A percentile compares a stretch with the other conserved stretches of the same genome.
Evolutionary conservation across 2,113 vertebrate species (phyloP).

Genomic region (Shinisaurus crocodilurus): DNA sequence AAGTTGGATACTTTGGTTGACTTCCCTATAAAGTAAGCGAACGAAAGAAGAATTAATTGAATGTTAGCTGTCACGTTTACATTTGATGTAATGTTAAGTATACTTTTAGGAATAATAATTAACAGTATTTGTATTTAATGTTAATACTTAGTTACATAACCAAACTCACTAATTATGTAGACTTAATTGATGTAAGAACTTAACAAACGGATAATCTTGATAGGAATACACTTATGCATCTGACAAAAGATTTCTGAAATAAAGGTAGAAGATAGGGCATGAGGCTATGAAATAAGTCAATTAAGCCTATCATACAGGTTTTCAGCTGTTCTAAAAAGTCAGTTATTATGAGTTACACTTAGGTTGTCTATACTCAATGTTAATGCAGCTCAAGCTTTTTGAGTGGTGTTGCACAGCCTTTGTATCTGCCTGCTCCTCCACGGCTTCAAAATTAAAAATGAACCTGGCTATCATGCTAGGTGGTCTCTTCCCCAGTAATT

Average conservation of each 20-base stretch:
- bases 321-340: background rate
- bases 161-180: background rate
- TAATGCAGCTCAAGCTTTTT: background rate
- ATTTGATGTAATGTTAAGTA: background rate
- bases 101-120: background rate
- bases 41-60: slow-evolving; percentile 2
- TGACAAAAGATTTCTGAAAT: background rate
- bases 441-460: background rate
- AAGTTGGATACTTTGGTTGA: slow-evolving; percentile 97
- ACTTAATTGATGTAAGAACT: background rate
- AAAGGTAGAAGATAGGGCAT: background rate
- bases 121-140: background rate
- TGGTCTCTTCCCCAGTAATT: background rate
- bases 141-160: background rate
- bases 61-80: slow-evolving; percentile 6
- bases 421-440: background rate
- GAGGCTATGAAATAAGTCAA: background rate
- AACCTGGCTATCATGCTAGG: background rate
- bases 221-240: background rate
- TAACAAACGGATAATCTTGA: background rate
- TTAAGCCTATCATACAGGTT: background rate
- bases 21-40: slow-evolving; percentile 88
- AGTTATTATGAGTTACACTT: background rate
- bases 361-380: background rate
- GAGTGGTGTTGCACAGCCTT: background rate